Conservation (phyloP, 2,888 invertebrate genomes). For the Drosophila histrio region DNA sequence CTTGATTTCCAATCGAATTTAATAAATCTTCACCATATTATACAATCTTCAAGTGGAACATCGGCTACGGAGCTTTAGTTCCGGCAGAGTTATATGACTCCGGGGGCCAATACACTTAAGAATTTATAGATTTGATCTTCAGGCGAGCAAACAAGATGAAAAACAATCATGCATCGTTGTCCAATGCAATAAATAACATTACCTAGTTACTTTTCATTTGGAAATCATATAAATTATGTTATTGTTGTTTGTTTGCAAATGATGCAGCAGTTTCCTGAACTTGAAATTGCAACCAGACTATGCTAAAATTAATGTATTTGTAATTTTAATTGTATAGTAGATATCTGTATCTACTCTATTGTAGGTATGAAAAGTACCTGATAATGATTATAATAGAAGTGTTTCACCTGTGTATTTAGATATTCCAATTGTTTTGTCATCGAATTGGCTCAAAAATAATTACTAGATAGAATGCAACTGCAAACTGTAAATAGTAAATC, state of each 20-base stretch:
- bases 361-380: neutral
- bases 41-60: neutral
- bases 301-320: conserved; percentile 2
- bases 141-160: conserved; percentile 6
- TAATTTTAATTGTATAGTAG: neutral
- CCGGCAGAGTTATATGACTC: conserved; percentile 24
- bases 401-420: conserved; percentile 12
- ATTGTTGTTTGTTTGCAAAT: conserved; percentile 17
- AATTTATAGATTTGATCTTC: conserved; percentile 9
- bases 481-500: conserved; percentile 11
- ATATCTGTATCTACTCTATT: neutral
- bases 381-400: conserved; percentile 28
- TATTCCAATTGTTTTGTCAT: conserved; percentile 34
- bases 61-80: conserved; percentile 3
- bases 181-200: conserved; percentile 18
- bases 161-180: conserved; percentile 11
- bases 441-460: conserved; percentile 34
- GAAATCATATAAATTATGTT: conserved; percentile 7
- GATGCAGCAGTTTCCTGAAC: conserved; percentile 45
- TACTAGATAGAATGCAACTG: conserved; percentile 25
- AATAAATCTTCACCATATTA: neutral
- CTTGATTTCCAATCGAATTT: neutral
- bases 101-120: conserved; percentile 29
- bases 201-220: neutral
- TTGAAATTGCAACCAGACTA: conserved; percentile 11